Evolutionary conservation across 2,888 invertebrate species (phyloP).

Genomic region (Tetanocera ferruginea): DNA sequence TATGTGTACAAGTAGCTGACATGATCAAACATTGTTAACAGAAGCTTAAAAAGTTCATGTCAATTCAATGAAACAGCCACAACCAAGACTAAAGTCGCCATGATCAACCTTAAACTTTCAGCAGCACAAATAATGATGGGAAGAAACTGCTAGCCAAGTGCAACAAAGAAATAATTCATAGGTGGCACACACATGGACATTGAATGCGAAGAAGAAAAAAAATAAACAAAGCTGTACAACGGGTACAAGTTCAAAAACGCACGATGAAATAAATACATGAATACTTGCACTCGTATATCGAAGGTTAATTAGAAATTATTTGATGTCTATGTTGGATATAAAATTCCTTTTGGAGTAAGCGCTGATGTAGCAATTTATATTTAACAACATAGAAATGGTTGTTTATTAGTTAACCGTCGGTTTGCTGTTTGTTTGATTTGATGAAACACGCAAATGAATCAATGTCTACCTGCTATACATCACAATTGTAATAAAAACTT

Average conservation of each 20-base stretch:
- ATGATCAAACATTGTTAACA: not conserved
- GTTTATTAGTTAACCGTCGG: no score
- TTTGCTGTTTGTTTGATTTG: no score
- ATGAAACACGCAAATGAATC: no score
- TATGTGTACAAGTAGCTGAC: not conserved
- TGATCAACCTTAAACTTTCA: constrained; percentile 27
- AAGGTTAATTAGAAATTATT: no score
- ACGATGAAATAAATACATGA: not conserved
- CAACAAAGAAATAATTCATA: constrained; percentile 22
- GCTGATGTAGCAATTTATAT: no score
- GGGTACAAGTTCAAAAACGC: constrained; percentile 24
- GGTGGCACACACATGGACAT: not conserved
- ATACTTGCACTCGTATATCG: not conserved
- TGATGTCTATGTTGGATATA: no score
- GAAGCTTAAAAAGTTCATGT: not conserved
- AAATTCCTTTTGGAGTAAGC: no score
- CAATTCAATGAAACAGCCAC: not conserved
- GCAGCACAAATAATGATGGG: constrained; percentile 23
- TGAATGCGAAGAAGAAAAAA: not conserved
- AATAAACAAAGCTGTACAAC: not conserved
- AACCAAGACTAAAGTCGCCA: not conserved
- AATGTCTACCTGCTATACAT: no score
- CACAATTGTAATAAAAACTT: no score
- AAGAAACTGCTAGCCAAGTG: constrained; percentile 5
- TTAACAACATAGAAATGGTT: no score